Base-by-base conservation (phyloP, 2,113 vertebrate genomes). In the Rhizomys pruinosus region DNA sequence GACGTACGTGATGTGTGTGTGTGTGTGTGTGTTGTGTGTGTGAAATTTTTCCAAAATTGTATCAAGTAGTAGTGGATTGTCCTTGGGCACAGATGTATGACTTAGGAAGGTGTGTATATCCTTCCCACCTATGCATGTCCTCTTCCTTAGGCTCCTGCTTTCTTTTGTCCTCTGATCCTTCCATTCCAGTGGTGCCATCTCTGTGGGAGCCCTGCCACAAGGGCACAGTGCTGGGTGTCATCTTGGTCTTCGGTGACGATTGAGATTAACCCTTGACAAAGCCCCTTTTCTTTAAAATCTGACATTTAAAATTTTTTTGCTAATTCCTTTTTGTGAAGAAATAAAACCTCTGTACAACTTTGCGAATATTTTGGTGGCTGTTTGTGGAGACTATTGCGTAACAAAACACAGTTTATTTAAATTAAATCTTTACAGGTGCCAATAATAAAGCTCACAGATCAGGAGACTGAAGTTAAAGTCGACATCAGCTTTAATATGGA, bases 401-500 rank as follows among this genome's bases (percentile, higher is more conserved):
- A 34, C 86, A 80, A 87, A 68, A 39, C n/a, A n/a, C 47, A 29
- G 0, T 39, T 77, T 61, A 52, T 94, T 55, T 34, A 39, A 91
- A 94, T 87, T 85, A 42, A 74, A 74, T 96, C 23, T 95, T 96
- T 86, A 52, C 96, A 99, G 99, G 99, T 99, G 96, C 99, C 99
- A 85, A 99, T 99, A 97, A 99, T 99, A 97, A 99, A 99, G 96
- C 98, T 99, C 96, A 99, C 99, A 12, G 99, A 99, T 98, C 99
- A 99, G 98, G 99, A 99, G 98, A 99, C 99, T 0, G 99, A 99
- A 80, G 99, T 99, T 55, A 99, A 99, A 98, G 99, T 99, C 77
- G 99, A 99, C 98, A 99, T 99, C 98, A 99, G 99, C 97, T 99
- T 99, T 97, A 99, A 99, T 71, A 99, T 99, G 92, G 99, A 99